Conservation (phyloP, 37 sponge, comb jelly and placozoan species). For the Diacarnus erythraeanus region DNA sequence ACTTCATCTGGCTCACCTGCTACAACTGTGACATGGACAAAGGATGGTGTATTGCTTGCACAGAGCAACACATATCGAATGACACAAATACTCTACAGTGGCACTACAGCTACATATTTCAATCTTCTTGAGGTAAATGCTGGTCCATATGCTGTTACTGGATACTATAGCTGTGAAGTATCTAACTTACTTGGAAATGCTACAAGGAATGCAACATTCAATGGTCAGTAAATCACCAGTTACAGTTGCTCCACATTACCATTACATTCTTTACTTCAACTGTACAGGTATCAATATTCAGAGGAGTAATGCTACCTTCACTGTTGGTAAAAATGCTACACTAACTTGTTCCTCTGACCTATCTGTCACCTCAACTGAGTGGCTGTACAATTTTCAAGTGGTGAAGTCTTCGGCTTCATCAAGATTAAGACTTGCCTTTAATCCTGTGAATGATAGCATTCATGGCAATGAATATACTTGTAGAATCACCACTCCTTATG, state of each 20-base stretch:
- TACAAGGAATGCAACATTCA: not conserved
- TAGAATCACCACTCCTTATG: conserved; percentile 8
- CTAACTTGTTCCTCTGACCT: conserved; percentile 11
- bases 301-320: not conserved
- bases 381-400: conserved; percentile 14
- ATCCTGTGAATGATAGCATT: conserved; percentile 31
- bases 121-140: conserved; percentile 12
- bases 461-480: conserved; percentile 17
- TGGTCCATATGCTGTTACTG: conserved; percentile 18
- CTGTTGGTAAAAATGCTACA: not conserved
- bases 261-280: too few relatives aligned
- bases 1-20: conserved; percentile 20
- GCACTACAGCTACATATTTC: not conserved
- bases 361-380: not conserved
- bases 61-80: not conserved
- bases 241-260: not conserved
- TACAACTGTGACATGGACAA: conserved; percentile 12
- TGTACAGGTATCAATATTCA: not conserved
- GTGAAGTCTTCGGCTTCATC: not conserved
- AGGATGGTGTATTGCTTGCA: not conserved
- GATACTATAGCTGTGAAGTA: conserved; percentile 11
- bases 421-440: not conserved
- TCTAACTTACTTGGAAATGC: conserved; percentile 11
- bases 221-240: not conserved
- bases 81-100: not conserved